Evolutionary conservation across 2,888 invertebrate genomes (phyloP).

Genomic region (Unio delphinus): DNA sequence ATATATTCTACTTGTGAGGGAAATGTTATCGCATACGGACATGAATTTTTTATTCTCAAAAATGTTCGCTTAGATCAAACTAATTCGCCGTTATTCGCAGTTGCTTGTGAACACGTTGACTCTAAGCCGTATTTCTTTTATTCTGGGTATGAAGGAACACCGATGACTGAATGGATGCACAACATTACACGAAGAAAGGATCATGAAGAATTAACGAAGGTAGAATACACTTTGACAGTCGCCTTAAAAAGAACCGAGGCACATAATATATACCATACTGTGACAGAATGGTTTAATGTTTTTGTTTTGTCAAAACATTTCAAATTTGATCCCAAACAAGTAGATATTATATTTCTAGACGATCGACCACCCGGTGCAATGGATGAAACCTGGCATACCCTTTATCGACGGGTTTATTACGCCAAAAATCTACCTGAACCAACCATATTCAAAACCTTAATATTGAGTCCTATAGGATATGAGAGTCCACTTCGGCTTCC

Average conservation of each 20-base stretch:
- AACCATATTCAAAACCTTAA: conserved; percentile 17
- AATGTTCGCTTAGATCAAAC: conserved; percentile 16
- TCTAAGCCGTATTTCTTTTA: conserved; percentile 16
- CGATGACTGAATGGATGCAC: conserved; percentile 18
- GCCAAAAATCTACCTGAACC: conserved; percentile 11
- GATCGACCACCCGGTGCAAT: conserved; percentile 26
- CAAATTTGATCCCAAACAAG: conserved; percentile 13
- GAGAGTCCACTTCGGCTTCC: conserved; percentile 37
- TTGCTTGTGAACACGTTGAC: conserved; percentile 19
- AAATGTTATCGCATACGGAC: conserved; percentile 23
- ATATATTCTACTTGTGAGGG: conserved; percentile 18
- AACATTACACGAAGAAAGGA: background rate
- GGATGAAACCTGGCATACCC: conserved; percentile 24
- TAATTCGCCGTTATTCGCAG: conserved; percentile 10
- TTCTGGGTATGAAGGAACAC: conserved; percentile 24
- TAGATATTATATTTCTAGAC: conserved; percentile 25
- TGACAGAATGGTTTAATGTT: conserved; percentile 36
- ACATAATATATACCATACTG: conserved; percentile 34
- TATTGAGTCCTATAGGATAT: conserved; percentile 36
- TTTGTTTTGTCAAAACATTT: conserved; percentile 20
- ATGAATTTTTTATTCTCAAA: conserved; percentile 21
- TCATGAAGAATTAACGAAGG: no score
- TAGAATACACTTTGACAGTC: conserved; percentile 6
- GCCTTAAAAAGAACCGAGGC: conserved; percentile 30
- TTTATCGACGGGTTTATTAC: conserved; percentile 21